Percentiles rank a stretch among this genome's conserved stretches.
Conservation (phyloP, 2,888 invertebrate genomes). For the Apodemia hepburni region DNA sequence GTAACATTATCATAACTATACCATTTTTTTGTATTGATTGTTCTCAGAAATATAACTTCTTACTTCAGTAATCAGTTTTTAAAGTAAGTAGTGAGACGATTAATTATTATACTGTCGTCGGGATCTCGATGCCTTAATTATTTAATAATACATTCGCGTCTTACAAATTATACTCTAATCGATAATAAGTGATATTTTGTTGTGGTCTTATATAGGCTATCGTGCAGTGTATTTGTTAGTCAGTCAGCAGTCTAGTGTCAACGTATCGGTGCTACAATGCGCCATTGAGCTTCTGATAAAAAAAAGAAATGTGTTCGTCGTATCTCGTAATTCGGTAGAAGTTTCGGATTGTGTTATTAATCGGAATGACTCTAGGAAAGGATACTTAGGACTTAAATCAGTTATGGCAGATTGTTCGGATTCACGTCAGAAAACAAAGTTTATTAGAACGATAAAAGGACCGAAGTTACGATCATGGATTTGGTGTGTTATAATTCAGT, state of each 20-base stretch:
- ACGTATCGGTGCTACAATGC: slow-evolving; percentile 62
- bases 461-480: slow-evolving; percentile 56
- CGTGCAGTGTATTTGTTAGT: slow-evolving; percentile 36
- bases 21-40: slow-evolving; percentile 8
- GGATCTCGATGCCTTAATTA: slow-evolving; percentile 30
- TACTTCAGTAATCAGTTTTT: slow-evolving; percentile 44
- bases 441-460: slow-evolving; percentile 48
- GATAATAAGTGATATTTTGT: slow-evolving; percentile 40
- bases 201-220: slow-evolving; percentile 28
- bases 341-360: slow-evolving; percentile 43
- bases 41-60: slow-evolving; percentile 33
- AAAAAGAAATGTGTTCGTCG: slow-evolving; percentile 60
- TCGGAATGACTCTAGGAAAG: slow-evolving; percentile 55
- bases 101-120: slow-evolving; percentile 46
- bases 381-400: slow-evolving; percentile 39
- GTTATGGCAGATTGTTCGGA: slow-evolving; percentile 56
- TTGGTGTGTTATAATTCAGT: slow-evolving; percentile 58
- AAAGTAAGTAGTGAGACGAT: slow-evolving; percentile 63
- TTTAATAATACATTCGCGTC: background rate
- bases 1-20: background rate
- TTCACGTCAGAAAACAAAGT: slow-evolving; percentile 49
- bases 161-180: background rate
- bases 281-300: slow-evolving; percentile 61
- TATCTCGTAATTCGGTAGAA: slow-evolving; percentile 43
- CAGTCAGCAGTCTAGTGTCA: slow-evolving; percentile 59